Percentiles rank a stretch among this genome's conserved stretches.
phyloP scores from a whole-genome alignment of 2,888 invertebrate species.

The Calameuta filiformis region DNA sequence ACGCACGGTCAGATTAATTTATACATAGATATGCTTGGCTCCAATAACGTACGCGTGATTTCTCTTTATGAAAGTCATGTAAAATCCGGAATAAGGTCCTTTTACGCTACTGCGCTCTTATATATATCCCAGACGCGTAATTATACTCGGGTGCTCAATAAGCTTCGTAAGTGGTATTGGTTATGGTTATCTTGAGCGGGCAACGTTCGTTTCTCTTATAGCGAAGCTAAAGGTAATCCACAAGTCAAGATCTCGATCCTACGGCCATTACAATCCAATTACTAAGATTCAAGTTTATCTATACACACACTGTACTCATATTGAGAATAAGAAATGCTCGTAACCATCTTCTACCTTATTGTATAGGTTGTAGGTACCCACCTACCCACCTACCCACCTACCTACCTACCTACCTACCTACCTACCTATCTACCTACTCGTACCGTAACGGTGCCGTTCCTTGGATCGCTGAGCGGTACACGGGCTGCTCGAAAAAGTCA shows the following conservation, averaged over 20 bases:
- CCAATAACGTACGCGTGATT: neutral
- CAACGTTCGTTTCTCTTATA: neutral
- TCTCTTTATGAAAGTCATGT: neutral
- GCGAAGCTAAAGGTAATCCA: neutral
- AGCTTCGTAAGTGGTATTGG: neutral
- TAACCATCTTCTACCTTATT: constrained; percentile 1
- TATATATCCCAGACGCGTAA: neutral
- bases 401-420: neutral
- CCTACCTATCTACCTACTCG: neutral
- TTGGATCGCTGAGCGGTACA: constrained; percentile 47
- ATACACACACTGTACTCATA: neutral
- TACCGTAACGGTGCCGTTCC: constrained; percentile 43
- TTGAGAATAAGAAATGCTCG: neutral
- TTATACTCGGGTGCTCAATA: neutral
- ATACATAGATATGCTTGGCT: neutral
- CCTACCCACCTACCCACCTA: neutral
- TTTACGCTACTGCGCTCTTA: neutral
- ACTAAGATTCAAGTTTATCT: neutral
- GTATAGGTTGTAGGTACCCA: neutral
- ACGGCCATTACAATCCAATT: neutral
- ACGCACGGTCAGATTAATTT: neutral
- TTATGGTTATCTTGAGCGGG: neutral
- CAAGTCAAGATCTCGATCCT: neutral
- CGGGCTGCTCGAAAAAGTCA: constrained; percentile 43
- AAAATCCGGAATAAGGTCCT: neutral